Conservation (phyloP, 1,140 invertebrate species). For the Ceratina japonica region DNA sequence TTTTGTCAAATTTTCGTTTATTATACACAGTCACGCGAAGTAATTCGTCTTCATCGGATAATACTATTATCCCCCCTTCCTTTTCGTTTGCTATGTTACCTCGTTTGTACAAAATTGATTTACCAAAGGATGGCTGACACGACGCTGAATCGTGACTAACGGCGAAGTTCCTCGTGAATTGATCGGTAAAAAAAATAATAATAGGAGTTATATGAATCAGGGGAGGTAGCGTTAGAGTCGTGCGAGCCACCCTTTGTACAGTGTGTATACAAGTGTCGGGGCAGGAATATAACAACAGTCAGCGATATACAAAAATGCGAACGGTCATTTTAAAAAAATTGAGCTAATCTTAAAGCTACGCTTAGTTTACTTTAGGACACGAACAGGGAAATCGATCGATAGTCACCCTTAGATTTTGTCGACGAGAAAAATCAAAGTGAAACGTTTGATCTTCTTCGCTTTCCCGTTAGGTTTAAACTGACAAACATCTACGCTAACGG, state of each 20-base stretch:
- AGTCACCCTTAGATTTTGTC: constrained; percentile 28
- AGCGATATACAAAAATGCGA: constrained; percentile 71
- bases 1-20: constrained; percentile 56
- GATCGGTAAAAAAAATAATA: neutral
- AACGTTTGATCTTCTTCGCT: too few species aligned
- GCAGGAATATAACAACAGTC: constrained; percentile 64
- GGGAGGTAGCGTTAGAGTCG: constrained; percentile 2
- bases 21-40: constrained; percentile 66
- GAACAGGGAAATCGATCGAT: constrained; percentile 52
- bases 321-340: constrained; percentile 72
- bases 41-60: constrained; percentile 55
- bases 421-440: constrained; percentile 42
- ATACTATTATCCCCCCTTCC: constrained; percentile 45
- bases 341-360: constrained; percentile 76
- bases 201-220: constrained; percentile 1
- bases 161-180: neutral
- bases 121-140: constrained; percentile 51
- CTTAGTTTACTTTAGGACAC: constrained; percentile 56
- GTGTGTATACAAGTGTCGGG: constrained; percentile 56
- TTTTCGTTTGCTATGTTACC: constrained; percentile 42
- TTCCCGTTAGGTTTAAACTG: too few species aligned
- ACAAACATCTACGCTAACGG: constrained; percentile 34
- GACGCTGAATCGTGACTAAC: neutral
- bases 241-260: constrained; percentile 37
- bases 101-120: constrained; percentile 69